These are phyloP conservation scores for Cheumatopsyche charites DNA, from an alignment of 1,140 invertebrate species.

Conservation along the genomic window DNA sequence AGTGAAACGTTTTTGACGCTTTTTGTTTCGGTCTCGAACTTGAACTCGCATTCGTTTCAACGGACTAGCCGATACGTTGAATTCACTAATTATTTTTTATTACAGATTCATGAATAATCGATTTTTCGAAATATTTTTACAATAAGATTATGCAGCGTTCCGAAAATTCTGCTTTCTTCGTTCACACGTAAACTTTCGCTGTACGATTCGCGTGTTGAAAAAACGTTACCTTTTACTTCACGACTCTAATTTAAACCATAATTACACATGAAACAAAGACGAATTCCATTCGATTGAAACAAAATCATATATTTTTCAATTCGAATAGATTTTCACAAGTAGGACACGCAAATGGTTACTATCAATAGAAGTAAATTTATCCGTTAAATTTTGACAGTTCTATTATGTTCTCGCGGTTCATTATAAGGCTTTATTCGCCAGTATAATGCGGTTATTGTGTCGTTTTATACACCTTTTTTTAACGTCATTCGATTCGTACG, in stretches of 20 bases:
- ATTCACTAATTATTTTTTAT: no score
- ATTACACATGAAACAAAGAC: no score
- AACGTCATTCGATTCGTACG: constrained; percentile 7
- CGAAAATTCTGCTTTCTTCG: no score
- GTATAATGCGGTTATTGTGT: not conserved
- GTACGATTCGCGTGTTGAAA: not conserved
- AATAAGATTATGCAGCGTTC: no score
- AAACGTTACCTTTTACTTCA: not conserved
- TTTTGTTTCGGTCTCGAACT: not conserved
- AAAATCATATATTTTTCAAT: not conserved
- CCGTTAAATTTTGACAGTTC: no score
- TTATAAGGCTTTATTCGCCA: not conserved
- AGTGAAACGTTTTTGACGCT: not conserved
- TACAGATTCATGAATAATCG: no score
- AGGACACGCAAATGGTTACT: no score
- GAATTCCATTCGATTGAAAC: no score
- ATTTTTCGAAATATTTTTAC: no score
- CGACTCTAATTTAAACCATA: not conserved
- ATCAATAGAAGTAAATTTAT: no score
- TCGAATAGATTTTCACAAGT: not conserved
- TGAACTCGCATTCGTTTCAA: constrained; percentile 13
- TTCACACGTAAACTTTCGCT: not conserved
- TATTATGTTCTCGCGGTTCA: not conserved
- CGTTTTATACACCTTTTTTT: not conserved
- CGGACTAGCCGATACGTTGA: no score